These are phyloP conservation scores for Maniola jurtina DNA, from an alignment of 1,140 invertebrate genomes.

Conservation along the genomic window DNA sequence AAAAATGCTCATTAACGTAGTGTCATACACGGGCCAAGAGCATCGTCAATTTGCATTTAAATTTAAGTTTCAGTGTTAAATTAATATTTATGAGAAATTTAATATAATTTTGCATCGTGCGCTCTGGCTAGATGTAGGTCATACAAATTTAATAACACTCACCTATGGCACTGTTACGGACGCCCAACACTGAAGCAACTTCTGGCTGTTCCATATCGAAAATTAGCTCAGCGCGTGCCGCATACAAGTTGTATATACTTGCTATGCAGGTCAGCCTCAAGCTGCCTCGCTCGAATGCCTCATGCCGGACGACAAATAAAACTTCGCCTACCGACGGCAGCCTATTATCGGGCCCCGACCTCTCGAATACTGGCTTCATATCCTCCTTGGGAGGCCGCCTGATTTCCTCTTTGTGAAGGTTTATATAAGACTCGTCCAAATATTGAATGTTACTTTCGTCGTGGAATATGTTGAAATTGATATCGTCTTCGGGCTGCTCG, in stretches of 20 bases:
- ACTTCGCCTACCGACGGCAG: slow-evolving; percentile 68
- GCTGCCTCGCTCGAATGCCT: slow-evolving; percentile 80
- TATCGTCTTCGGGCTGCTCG: slow-evolving; percentile 53
- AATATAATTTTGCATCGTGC: slow-evolving; percentile 3
- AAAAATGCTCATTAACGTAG: background rate
- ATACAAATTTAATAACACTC: slow-evolving; percentile 40
- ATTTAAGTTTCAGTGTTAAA: slow-evolving; percentile 3
- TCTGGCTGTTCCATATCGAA: slow-evolving; percentile 84
- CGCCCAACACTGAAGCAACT: slow-evolving; percentile 83
- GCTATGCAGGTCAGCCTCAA: slow-evolving; percentile 83
- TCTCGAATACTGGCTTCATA: slow-evolving; percentile 60
- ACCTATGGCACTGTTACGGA: slow-evolving; percentile 65
- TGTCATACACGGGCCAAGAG: background rate
- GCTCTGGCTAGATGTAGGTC: slow-evolving; percentile 8
- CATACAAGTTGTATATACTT: slow-evolving; percentile 83
- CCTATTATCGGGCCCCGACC: slow-evolving; percentile 66
- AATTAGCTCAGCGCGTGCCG: slow-evolving; percentile 77
- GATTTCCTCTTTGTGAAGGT: slow-evolving; percentile 70
- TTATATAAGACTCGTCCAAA: slow-evolving; percentile 70
- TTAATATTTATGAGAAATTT: background rate
- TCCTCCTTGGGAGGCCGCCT: slow-evolving; percentile 60
- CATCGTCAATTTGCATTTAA: background rate
- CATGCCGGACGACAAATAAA: slow-evolving; percentile 79
- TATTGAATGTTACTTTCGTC: slow-evolving; percentile 70
- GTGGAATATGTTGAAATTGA: slow-evolving; percentile 64